Base-by-base conservation (phyloP, 1,140 invertebrate genomes). In the Drosophila paulistorum region DNA sequence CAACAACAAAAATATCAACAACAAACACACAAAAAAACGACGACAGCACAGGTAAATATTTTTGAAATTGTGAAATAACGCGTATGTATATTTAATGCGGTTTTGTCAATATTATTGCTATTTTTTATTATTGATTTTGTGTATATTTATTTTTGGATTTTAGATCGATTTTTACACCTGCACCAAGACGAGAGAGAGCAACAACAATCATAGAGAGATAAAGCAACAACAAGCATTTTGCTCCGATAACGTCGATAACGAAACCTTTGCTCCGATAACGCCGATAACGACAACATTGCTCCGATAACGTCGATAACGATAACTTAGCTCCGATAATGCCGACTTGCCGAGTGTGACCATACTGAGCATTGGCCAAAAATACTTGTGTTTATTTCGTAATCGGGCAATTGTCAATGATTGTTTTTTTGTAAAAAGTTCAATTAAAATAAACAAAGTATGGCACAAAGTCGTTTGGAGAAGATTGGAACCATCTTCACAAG, bases 401-500 rank as follows among this genome's bases (percentile, higher is more conserved):
- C 39, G n/a, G n/a, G 17, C 48, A 11, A 62, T 41, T 58, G 10
- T 61, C 37, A 30, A 23, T 51, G 10, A 51, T 23, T 23, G 20
- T 51, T 23, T 51, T 51, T 51, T 51, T 51, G 17, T 51, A 11
- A 51, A 48, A 51, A 51, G 17, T 51, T 51, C 7, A 51, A 51
- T 23, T 51, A 23, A 51, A 51, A 51, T 6, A 51, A 51, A 23
- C 17, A 51, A 23, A 7, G 1, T 3, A 95, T 95, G 95, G 95
- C 95, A 17, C 92, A 93, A 57, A 96, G 94, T 86, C 94, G 95
- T 82, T 92, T 96, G 61, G 95, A 96, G 92, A 95, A 94, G 92
- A 94, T 96, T 84, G 95, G 95, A 54, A 95, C 95, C 9, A 95
- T 96, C 79, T 96, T 94, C 81, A 93, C 94, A 1, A 94, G 95